Base-by-base conservation (phyloP, 2,888 invertebrate species). In the Cheilosia pagana region DNA sequence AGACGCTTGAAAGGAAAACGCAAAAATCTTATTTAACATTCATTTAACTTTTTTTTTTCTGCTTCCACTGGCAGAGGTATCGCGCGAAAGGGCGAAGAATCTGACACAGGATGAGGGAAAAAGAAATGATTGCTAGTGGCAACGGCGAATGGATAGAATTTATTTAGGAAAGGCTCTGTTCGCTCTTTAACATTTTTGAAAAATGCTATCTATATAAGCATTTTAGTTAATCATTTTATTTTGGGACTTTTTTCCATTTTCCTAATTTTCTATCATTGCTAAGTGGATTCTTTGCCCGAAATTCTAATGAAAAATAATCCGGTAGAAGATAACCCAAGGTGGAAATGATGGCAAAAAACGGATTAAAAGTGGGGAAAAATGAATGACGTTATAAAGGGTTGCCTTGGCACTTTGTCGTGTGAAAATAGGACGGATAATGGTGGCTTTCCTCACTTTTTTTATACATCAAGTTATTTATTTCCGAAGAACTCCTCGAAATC, bases 21-120 rank as follows among this genome's bases (percentile, higher is more conserved):
- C 72, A 57, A 74, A 83, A 83, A 74, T 78, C 78, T 74, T 83
- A 74, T 83, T 83, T 74, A 78, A 83, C 83, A 78, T 83, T 83
- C 68, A 83, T 74, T 83, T 62, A 83, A 78, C 63, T 78, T 78
- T 78, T 71, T 55, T 65, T 43, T 62, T 8, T 72, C 23, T 21
- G n/a, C 25, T 23, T 45, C 8, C 1, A 57, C 3, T 3, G 7
- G 28, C 8, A 8, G 10, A 8, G 10, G 12, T 35, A 12, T 39
- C 28, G 16, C 5, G n/a, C 10, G 41, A 52, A 31, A 63, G 48
- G 53, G 2, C 48, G 19, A 48, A 41, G 50, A 65, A 31, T 39
- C 50, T 50, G 12, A 59, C n/a, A 31, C 28, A 41, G 39, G 31
- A 67, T 41, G 57, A 19, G 10, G 43, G 12, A 8, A 67, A 59